Evolutionary conservation across 2,113 vertebrate species (phyloP).

Genomic region (Harpagus bidentatus): DNA sequence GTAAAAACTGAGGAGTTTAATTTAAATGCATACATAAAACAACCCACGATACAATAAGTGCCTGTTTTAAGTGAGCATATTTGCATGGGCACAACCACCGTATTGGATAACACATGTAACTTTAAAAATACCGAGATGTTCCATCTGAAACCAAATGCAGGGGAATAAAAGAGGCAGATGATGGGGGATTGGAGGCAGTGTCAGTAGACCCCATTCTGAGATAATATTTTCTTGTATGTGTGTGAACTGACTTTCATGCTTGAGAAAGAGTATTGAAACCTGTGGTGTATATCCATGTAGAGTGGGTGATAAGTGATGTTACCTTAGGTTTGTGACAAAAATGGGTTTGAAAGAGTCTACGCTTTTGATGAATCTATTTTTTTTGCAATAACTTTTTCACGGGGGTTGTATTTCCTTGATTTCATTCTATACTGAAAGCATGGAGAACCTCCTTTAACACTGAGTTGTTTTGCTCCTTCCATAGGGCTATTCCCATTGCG

Average conservation of each 20-base stretch:
- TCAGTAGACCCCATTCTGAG: not conserved
- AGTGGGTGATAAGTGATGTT: not conserved
- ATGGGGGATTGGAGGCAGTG: not conserved
- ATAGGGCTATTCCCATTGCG: slow-evolving; percentile 97
- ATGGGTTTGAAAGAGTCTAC: not conserved
- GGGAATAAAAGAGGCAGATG: not conserved
- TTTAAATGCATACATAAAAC: not conserved
- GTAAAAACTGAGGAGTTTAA: slow-evolving; percentile 66
- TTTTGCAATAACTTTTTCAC: not conserved
- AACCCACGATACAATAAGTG: fast-evolving
- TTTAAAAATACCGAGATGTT: not conserved
- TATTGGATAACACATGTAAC: not conserved
- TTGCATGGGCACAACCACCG: not conserved
- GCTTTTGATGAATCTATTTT: fast-evolving
- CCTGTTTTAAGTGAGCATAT: not conserved
- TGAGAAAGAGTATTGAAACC: not conserved
- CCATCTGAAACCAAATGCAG: not conserved
- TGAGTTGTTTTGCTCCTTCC: slow-evolving; percentile 23
- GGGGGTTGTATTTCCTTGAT: not conserved
- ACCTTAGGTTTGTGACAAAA: not conserved
- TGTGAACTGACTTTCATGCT: not conserved
- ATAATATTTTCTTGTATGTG: not conserved
- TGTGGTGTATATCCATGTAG: not conserved
- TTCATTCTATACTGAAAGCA: not conserved
- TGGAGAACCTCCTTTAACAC: not conserved